phyloP scores from a whole-genome alignment of 2,797 vertebrate species.

The Octomys mimax region DNA sequence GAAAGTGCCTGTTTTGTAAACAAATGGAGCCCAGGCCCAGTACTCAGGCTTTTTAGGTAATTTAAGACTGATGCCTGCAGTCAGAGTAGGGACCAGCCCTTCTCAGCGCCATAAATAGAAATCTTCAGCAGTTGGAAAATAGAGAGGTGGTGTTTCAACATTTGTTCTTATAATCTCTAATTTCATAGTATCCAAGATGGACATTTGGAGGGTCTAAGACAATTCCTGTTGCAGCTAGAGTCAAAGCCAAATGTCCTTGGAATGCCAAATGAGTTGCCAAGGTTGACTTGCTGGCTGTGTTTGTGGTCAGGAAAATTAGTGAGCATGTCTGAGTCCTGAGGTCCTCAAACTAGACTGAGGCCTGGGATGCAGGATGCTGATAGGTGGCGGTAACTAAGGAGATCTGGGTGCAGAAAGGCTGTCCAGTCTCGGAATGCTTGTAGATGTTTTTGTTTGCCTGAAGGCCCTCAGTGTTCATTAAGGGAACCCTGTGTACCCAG shows the following conservation, averaged over 20 bases:
- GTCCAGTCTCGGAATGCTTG: not conserved
- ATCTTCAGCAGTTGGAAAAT: not conserved
- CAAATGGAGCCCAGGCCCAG: conserved; percentile 83
- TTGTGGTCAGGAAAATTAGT: conserved; percentile 3
- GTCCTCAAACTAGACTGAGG: not conserved
- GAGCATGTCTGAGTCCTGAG: conserved; percentile 1
- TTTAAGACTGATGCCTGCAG: conserved; percentile 75
- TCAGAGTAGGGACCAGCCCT: conserved; percentile 45
- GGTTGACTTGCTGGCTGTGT: not conserved
- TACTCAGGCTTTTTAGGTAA: conserved; percentile 78
- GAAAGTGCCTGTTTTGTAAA: conserved; percentile 89
- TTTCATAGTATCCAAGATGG: conserved; percentile 68
- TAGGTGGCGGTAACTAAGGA: not conserved
- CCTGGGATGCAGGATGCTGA: not conserved
- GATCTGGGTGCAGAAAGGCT: conserved; percentile 11
- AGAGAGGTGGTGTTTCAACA: not conserved
- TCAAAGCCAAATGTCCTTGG: conserved; percentile 63
- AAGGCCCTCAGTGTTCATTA: not conserved
- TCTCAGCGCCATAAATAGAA: conserved; percentile 24
- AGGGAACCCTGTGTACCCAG: not conserved
- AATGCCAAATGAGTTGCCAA: conserved; percentile 66
- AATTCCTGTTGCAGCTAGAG: conserved; percentile 56
- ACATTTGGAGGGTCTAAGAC: conserved; percentile 54
- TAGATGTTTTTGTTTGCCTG: not conserved
- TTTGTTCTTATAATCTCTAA: conserved; percentile 56